Percentiles rank a stretch among this genome's conserved stretches.
Evolutionary conservation across 2,888 invertebrate genomes (phyloP).

Genomic region (Troglohyphantes excavatus): DNA sequence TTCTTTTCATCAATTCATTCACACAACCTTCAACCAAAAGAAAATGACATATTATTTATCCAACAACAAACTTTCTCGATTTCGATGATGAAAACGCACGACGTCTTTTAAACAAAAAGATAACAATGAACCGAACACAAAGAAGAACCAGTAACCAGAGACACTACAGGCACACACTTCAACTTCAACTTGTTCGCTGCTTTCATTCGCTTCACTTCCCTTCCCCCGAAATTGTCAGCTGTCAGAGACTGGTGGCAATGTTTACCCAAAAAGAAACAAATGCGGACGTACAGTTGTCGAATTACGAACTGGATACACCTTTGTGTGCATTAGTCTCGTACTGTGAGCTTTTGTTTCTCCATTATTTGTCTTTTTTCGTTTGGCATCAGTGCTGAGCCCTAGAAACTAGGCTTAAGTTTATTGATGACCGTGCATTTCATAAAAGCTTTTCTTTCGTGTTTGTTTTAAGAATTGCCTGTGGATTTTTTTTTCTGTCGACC

Average conservation of each 20-base stretch:
- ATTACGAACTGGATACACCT: conserved; percentile 49
- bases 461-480: too few species aligned
- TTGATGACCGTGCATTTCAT: conserved; percentile 28
- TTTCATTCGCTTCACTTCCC: conserved; percentile 45
- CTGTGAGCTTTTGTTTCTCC: conserved; percentile 6
- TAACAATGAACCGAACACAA: neutral
- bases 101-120: neutral
- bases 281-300: conserved; percentile 57
- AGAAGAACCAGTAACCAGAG: conserved; percentile 14
- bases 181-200: conserved; percentile 48
- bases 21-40: neutral
- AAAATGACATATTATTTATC: neutral
- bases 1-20: too few species aligned
- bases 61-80: neutral
- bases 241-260: conserved; percentile 71
- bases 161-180: conserved; percentile 26
- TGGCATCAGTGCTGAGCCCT: conserved; percentile 5
- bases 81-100: neutral
- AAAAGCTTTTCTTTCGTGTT: neutral
- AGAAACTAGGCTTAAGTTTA: neutral
- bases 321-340: conserved; percentile 34
- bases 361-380: neutral
- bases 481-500: too few species aligned
- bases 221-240: conserved; percentile 64
- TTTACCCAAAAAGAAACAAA: conserved; percentile 64